A percentile compares a stretch with the other conserved stretches of the same genome.
Conservation (phyloP, 2,797 vertebrate species). For the Xenopus petersii region DNA sequence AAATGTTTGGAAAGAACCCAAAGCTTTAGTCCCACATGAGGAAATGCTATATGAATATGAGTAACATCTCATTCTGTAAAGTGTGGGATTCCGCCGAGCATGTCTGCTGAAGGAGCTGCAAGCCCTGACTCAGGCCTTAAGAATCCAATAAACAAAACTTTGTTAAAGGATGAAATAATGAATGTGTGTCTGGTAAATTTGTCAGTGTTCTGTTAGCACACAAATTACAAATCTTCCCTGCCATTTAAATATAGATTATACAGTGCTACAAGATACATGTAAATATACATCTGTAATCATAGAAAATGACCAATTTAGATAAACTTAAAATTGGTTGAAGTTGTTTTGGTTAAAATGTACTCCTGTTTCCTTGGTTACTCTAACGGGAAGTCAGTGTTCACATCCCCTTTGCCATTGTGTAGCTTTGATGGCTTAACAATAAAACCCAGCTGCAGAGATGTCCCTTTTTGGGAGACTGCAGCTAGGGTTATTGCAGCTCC, state of each 20-base stretch:
- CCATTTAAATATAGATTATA: neutral
- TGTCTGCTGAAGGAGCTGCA: conserved; percentile 14
- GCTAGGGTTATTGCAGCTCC: conserved; percentile 27
- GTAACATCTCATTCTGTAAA: neutral
- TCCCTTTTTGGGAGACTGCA: conserved; percentile 15
- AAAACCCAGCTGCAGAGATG: conserved; percentile 24
- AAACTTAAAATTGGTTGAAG: neutral
- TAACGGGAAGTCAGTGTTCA: conserved; percentile 12
- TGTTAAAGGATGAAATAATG: neutral
- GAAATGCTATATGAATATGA: conserved; percentile 33
- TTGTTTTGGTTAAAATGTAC: neutral
- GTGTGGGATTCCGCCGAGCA: conserved; percentile 12
- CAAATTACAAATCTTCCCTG: neutral
- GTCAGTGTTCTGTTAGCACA: neutral
- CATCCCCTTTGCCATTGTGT: conserved; percentile 27
- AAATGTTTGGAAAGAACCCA: conserved; percentile 15
- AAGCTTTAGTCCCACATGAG: conserved; percentile 18
- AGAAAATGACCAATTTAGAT: neutral
- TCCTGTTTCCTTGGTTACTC: conserved; percentile 23
- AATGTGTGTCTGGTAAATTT: neutral
- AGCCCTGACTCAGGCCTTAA: conserved; percentile 33
- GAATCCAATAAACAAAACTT: conserved; percentile 10
- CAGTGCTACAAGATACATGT: neutral
- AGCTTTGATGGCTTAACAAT: conserved; percentile 29
- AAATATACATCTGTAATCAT: neutral